Base-by-base conservation (phyloP, 2,888 invertebrate genomes). In the Linnaemya tessellans region DNA sequence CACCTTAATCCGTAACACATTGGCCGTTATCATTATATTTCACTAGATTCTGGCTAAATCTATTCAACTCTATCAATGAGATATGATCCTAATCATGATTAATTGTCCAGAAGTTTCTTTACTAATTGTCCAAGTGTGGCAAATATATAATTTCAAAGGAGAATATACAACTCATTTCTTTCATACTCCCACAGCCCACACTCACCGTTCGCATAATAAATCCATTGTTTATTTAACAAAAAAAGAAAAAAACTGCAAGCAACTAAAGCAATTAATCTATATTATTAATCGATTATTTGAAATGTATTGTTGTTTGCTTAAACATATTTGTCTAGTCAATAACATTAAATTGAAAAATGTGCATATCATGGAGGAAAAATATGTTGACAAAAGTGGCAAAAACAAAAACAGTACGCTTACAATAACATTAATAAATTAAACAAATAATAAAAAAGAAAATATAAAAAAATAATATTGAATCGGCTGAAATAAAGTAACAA, bases 371-470 rank as follows among this genome's bases (percentile, higher is more conserved):
- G 11, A 58, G 20, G 8, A 58, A 35, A 67, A 46, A n/a, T 30
- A 58, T 49, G 25, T 60, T 49, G 68, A 68, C 38, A 51, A 62
- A n/a, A 49, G 30, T 35, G 8, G 35, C 22, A 38, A 13, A 65
- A n/a, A 30, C 25, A 41, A 43, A 65, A 65, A 18, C n/a, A 13
- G 18, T 10, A 20, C 4, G 11, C 35, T 30, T 18, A 30, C 25
- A 64, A 67, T 38, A 22, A 67, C 46, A 60, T 41, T 60, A 30
- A 78, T 41, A 68, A 78, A 68, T 67, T 56, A 49, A 58, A 58
- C 4, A 51, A 70, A 62, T 11, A 67, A 49, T 60, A 49, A 38
- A 38, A 49, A 18, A 18, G 49, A 7, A 25, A 54, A 54, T 49
- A 30, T n/a, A n/a, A 25, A 30, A 49, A 46, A 41, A 13, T 51